Conservation (phyloP, 2,113 vertebrate genomes). For the Tragelaphus strepsiceros region DNA sequence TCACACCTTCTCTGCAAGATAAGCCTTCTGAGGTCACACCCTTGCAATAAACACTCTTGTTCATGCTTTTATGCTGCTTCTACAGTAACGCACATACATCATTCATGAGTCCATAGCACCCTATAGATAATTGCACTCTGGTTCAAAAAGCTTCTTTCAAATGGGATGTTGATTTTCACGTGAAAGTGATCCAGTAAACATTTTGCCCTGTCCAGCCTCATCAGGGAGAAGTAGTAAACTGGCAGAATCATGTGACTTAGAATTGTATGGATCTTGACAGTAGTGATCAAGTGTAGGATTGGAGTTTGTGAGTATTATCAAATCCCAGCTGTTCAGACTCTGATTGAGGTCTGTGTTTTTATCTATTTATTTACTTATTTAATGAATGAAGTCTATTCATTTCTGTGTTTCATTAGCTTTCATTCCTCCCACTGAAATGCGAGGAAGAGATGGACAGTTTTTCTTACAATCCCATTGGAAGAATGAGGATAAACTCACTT, state of each 20-base stretch:
- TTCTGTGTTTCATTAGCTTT: not conserved
- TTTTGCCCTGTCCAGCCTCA: not conserved
- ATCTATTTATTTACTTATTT: not conserved
- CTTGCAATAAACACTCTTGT: not conserved
- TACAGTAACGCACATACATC: not conserved
- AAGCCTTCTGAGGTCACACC: not conserved
- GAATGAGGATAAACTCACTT: not conserved
- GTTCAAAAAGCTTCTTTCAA: not conserved
- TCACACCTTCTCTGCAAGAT: not conserved
- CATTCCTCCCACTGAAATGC: not conserved
- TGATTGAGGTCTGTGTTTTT: not conserved
- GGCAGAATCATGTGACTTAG: not conserved
- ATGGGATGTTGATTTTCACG: not conserved
- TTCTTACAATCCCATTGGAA: not conserved
- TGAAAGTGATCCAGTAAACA: not conserved
- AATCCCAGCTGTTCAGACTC: not conserved
- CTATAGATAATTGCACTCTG: not conserved
- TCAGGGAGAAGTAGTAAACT: not conserved
- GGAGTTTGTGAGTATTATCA: not conserved
- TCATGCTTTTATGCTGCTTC: not conserved
- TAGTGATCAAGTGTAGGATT: not conserved
- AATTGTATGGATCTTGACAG: not conserved
- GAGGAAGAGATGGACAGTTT: not conserved
- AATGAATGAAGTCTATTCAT: not conserved
- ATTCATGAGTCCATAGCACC: not conserved